Conservation (phyloP, 30 jellyfish, hydroid and myxozoan species). For the Aurelia sp. region DNA sequence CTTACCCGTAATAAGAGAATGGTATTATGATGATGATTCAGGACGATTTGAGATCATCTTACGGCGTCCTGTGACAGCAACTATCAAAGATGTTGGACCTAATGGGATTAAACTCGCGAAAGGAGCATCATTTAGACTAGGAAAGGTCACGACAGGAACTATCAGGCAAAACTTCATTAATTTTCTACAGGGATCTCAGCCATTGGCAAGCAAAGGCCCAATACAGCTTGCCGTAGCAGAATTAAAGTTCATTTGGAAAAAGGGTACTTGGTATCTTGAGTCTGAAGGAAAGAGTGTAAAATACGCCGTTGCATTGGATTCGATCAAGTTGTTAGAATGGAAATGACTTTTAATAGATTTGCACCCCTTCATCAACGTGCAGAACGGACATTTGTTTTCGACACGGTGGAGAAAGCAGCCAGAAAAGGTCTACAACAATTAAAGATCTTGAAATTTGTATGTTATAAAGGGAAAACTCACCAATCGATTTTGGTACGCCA, state of each 20-base stretch:
- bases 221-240: slow-evolving; percentile 53
- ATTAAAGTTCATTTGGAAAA: slow-evolving; percentile 60
- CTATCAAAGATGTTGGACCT: slow-evolving; percentile 71
- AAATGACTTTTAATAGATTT: background rate
- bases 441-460: too few relatives aligned
- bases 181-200: slow-evolving; percentile 63
- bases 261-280: slow-evolving; percentile 68
- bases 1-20: slow-evolving; percentile 69
- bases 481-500: too few relatives aligned
- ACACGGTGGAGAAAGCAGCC: too few relatives aligned
- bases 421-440: too few relatives aligned
- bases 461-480: too few relatives aligned
- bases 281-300: slow-evolving; percentile 79
- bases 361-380: too few relatives aligned
- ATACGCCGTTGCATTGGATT: slow-evolving; percentile 74
- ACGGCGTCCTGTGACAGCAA: slow-evolving; percentile 76
- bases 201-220: slow-evolving; percentile 91
- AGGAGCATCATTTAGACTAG: slow-evolving; percentile 78
- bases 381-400: too few relatives aligned
- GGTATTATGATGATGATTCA: slow-evolving; percentile 43
- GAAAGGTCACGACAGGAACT: slow-evolving; percentile 66
- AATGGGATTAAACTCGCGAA: slow-evolving; percentile 82
- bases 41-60: slow-evolving; percentile 54
- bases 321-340: slow-evolving; percentile 76
- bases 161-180: background rate